A percentile compares a stretch with the other conserved stretches of the same genome.
Evolutionary conservation across 2,797 vertebrate genomes (phyloP).

Genomic region (Microcaecilia unicolor): DNA sequence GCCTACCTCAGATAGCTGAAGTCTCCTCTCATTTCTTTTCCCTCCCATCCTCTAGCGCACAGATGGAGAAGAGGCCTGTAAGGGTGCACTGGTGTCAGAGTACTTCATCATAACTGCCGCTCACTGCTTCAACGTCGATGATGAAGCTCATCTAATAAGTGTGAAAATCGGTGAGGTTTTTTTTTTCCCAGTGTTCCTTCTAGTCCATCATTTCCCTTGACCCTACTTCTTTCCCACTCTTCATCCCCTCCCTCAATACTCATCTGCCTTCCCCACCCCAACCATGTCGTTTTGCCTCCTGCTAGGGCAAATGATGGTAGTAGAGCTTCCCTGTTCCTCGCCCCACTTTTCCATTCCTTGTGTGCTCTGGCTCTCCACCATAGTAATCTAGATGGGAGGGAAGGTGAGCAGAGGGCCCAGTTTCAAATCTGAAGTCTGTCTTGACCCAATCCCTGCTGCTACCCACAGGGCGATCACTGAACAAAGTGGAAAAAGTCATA

Average conservation of each 20-base stretch:
- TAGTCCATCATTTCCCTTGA: background rate
- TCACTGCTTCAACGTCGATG: slow-evolving; percentile 61
- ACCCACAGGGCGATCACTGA: too few relatives aligned
- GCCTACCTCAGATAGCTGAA: background rate
- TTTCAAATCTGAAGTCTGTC: too few relatives aligned
- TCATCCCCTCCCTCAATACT: background rate
- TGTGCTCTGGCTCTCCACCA: too few relatives aligned
- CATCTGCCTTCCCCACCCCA: background rate
- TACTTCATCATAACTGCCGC: slow-evolving; percentile 72
- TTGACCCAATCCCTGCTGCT: background rate
- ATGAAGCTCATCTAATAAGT: slow-evolving; percentile 11
- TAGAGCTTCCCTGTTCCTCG: too few relatives aligned
- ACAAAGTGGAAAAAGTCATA: slow-evolving; percentile 16
- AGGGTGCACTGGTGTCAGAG: slow-evolving; percentile 61
- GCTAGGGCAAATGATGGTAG: background rate
- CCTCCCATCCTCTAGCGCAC: slow-evolving; percentile 9
- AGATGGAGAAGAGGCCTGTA: slow-evolving; percentile 31
- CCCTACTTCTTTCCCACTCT: background rate
- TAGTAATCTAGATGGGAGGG: background rate
- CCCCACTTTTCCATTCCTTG: too few relatives aligned
- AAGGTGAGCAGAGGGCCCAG: too few relatives aligned
- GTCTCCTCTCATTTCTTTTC: background rate
- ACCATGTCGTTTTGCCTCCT: too few relatives aligned
- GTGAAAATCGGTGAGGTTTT: slow-evolving; percentile 25
- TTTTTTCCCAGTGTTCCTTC: background rate